These are phyloP conservation scores for Patella depressa DNA, from an alignment of 2,888 invertebrate genomes.

Conservation along the genomic window DNA sequence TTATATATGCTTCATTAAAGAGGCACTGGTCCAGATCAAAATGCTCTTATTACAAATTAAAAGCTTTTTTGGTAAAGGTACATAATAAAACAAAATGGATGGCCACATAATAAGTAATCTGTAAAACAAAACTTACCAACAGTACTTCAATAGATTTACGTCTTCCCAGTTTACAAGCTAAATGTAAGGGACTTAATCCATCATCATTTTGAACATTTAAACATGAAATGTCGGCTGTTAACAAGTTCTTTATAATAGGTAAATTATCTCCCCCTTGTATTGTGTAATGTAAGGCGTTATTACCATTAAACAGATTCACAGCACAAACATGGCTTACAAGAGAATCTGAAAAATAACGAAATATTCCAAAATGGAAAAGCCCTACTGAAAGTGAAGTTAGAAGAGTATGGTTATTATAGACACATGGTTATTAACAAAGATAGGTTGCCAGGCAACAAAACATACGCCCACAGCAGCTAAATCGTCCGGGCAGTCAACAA, in stretches of 20 bases:
- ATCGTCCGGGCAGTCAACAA: too few relatives aligned
- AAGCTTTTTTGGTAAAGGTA: background rate
- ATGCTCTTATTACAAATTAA: background rate
- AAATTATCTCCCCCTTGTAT: constrained; percentile 54
- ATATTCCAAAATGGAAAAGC: background rate
- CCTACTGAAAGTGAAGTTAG: constrained; percentile 5
- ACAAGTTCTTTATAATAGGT: constrained; percentile 43
- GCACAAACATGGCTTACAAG: constrained; percentile 65
- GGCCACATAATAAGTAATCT: background rate
- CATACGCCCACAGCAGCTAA: too few relatives aligned
- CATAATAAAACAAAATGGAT: background rate
- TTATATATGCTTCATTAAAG: too few relatives aligned
- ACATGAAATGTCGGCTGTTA: constrained; percentile 51
- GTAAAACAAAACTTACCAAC: constrained; percentile 46
- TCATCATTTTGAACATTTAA: constrained; percentile 60
- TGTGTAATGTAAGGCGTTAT: constrained; percentile 57
- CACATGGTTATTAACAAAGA: too few relatives aligned
- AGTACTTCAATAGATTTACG: constrained; percentile 56
- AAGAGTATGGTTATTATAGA: background rate
- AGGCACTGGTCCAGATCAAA: too few relatives aligned
- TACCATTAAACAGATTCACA: constrained; percentile 58
- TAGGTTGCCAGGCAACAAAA: too few relatives aligned
- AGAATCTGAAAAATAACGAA: constrained; percentile 46
- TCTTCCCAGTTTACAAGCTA: constrained; percentile 56
- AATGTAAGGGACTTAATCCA: constrained; percentile 61